These are phyloP conservation scores for Rhyacichthys aspro DNA, from an alignment of 2,797 vertebrate species.

Conservation along the genomic window DNA sequence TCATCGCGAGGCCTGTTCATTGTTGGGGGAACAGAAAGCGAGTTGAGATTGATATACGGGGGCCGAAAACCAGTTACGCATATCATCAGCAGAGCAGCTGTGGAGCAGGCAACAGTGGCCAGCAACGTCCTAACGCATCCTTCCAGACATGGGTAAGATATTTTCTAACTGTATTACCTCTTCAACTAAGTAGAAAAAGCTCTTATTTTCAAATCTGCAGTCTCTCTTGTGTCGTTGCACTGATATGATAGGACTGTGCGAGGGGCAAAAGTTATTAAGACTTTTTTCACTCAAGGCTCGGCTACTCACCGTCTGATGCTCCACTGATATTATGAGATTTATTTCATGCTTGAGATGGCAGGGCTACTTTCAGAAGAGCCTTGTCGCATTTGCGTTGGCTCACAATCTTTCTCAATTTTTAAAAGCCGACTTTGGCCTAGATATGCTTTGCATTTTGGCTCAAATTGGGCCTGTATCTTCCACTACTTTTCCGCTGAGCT, in stretches of 20 bases:
- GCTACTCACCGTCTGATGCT: slow-evolving; percentile 51
- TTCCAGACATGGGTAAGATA: slow-evolving; percentile 82
- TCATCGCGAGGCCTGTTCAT: slow-evolving; percentile 74
- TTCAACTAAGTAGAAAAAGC: slow-evolving; percentile 8
- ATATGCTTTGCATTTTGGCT: background rate
- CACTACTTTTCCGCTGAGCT: background rate
- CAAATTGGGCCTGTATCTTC: too few species aligned
- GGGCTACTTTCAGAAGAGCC: slow-evolving; percentile 46
- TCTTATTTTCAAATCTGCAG: slow-evolving; percentile 21
- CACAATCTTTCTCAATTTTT: slow-evolving; percentile 55
- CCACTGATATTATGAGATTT: slow-evolving; percentile 58
- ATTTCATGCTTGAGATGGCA: slow-evolving; percentile 68
- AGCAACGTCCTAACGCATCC: slow-evolving; percentile 61
- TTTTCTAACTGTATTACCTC: slow-evolving; percentile 5
- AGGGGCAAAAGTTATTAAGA: slow-evolving; percentile 32
- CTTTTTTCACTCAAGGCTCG: slow-evolving; percentile 27
- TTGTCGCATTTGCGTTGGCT: slow-evolving; percentile 60
- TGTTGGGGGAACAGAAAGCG: slow-evolving; percentile 73
- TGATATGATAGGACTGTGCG: slow-evolving; percentile 7
- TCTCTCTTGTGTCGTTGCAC: slow-evolving; percentile 21
- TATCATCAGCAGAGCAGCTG: slow-evolving; percentile 68
- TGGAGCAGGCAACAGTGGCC: slow-evolving; percentile 24
- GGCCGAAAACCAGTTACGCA: slow-evolving; percentile 62
- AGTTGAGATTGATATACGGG: slow-evolving; percentile 77
- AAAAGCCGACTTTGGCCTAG: slow-evolving; percentile 25